phyloP scores from a whole-genome alignment of 2,797 vertebrate genomes.

The Numenius phaeopus region DNA sequence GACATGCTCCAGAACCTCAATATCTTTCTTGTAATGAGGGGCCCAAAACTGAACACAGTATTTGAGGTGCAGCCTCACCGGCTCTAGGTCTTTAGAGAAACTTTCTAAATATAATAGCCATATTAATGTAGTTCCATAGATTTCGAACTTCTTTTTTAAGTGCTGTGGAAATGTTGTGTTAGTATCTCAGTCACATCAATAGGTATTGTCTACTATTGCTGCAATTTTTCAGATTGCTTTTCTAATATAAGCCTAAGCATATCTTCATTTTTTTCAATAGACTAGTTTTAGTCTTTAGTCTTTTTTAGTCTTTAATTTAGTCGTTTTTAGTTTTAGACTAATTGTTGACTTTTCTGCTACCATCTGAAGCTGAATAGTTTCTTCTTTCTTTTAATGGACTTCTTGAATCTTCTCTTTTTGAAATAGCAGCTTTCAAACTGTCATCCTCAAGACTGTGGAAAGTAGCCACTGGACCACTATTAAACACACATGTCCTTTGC shows the following conservation, averaged over 20 bases:
- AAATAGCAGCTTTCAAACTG: neutral
- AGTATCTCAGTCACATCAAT: neutral
- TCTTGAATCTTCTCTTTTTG: neutral
- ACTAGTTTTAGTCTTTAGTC: no score
- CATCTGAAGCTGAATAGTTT: neutral
- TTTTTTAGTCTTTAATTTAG: no score
- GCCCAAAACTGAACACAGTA: neutral
- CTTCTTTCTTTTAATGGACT: neutral
- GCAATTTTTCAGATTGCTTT: neutral
- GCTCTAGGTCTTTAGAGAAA: neutral
- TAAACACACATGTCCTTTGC: neutral
- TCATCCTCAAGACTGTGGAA: neutral
- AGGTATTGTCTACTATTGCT: neutral
- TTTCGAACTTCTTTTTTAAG: neutral
- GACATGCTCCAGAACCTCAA: accelerated
- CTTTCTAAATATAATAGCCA: neutral
- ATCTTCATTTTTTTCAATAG: neutral
- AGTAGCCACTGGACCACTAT: neutral
- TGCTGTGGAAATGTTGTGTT: neutral
- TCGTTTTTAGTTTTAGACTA: neutral
- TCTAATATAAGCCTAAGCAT: neutral
- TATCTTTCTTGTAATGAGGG: neutral
- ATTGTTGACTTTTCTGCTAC: neutral
- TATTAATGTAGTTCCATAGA: neutral
- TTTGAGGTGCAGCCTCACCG: neutral